Evolutionary conservation across 2,113 vertebrate genomes (phyloP).

Genomic region (Pontoporia blainvillei): DNA sequence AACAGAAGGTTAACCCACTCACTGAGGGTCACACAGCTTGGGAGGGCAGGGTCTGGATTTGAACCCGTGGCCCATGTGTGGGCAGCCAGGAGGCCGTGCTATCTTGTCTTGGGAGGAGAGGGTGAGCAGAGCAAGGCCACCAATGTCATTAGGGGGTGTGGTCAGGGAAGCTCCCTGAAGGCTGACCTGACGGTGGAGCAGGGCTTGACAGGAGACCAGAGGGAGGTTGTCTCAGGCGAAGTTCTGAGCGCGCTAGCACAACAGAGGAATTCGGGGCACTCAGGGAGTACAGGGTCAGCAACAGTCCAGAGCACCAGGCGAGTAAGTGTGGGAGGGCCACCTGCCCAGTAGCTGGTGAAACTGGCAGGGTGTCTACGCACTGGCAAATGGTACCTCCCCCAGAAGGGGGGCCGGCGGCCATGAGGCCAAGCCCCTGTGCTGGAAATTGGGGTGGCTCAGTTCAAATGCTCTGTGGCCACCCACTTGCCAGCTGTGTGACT

Average conservation of each 20-base stretch:
- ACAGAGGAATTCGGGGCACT: fast-evolving
- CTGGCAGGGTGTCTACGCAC: fast-evolving
- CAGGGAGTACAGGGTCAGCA: fast-evolving
- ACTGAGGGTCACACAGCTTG: background rate
- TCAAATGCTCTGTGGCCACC: background rate
- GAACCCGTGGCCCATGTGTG: fast-evolving
- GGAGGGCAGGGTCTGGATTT: background rate
- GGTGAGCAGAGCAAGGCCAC: background rate
- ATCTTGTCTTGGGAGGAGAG: background rate
- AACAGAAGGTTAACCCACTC: background rate
- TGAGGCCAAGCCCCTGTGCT: background rate
- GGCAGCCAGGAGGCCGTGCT: background rate
- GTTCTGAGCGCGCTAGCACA: fast-evolving
- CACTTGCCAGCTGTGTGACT: background rate
- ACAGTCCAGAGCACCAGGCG: fast-evolving
- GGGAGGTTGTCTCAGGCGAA: background rate
- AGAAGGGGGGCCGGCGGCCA: background rate
- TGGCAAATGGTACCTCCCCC: fast-evolving
- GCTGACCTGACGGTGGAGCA: background rate
- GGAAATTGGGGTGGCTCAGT: background rate
- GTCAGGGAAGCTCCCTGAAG: background rate
- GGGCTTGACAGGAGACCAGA: too few relatives aligned
- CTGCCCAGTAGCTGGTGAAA: background rate
- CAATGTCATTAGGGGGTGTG: fast-evolving
- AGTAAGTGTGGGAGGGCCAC: too few relatives aligned